Evolutionary conservation across 1,140 invertebrate genomes (phyloP), one percentile per base, ranked within the genome.

Genomic region (Psilanteris sp.): DNA sequence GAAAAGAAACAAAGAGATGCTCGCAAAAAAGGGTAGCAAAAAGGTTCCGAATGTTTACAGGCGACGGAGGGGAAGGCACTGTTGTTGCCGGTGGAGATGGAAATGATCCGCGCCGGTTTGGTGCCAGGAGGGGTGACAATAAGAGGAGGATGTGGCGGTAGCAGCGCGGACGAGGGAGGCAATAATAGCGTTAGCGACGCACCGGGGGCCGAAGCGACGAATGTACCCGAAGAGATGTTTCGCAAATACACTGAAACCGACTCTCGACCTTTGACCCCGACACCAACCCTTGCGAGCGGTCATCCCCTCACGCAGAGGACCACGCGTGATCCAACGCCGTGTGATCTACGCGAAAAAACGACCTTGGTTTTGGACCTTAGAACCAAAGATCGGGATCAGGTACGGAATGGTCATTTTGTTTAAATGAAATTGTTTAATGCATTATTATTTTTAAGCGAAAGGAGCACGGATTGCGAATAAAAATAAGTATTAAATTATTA

Each of bases 191-290:
- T 15, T 32, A 15, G 43, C 24, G 34, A 22, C 13, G 14, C 29
- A 48, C 52, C 13, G 15, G 77, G 44, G n/a, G n/a, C 44, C n/a
- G 79, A 79, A 4, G 48, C 59, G 0, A 37, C 73, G 6, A 57
- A 64, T 7, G 90, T 92, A n/a, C 91, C 91, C 1, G 91, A 92
- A 70, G 91, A 91, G 77, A 75, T 91, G 13, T 91, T 92, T 82
- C 87, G 87, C 9, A 92, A 92, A 59, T 95, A 95, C 70, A 93
- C 94, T 0, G 93, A 94, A 70, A 94, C 93, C 2, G 94, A 95
- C 79, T 95, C 94, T 0, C 88, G 94, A 24, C 93, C 94, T 1
- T 83, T 93, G 62, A 95, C 93, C 0, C 94, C 94, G 6, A 91
- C 93, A 0, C 92, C 93, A 0, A 94, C 93, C 1, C 87, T 93